Evolutionary conservation across 2,113 vertebrate genomes (phyloP), one percentile per base, ranked within the genome.

Genomic region (Chlorodrepanis virens): DNA sequence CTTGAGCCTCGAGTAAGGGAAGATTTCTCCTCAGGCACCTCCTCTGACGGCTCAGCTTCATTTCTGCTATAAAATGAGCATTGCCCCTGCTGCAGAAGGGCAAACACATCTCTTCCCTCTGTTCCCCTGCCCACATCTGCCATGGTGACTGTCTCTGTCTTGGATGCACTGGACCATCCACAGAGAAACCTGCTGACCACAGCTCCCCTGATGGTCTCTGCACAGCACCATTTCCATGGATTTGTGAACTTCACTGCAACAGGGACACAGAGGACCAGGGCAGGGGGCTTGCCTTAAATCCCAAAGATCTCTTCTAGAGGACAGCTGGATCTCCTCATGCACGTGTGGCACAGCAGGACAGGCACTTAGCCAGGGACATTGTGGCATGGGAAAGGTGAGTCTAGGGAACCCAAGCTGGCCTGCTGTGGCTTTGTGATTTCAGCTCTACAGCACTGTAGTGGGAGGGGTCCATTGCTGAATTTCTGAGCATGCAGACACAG

Each of bases 221-320:
- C 74, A 57, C 65, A 64, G 29, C 45, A 23, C 33, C 50, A 0
- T 25, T 72, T 69, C 84, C 69, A 89, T 0, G 2, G 63, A 77
- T 60, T 60, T n/a, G 12, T 74, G 60, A 88, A 67, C 82, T 80
- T 79, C 14, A 27, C 40, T 42, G 82, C 75, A 65, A 63, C 35
- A 72, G 35, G 20, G 57, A 16, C 77, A 68, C 40, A 39, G 65
- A 85, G 47, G 49, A 94, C 65, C 37, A 65, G 69, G 89, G 86
- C 33, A 64, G 57, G 23, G 71, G 39, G 77, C 93, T 94, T 94
- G 96, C 94, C 95, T 96, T 96, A 97, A 96, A 96, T 65, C 76
- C 64, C 84, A 70, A 91, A 91, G 84, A 67, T 40, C 3, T 94
- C 50, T 59, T 76, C 67, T 24, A 40, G 82, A 87, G 57, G 49